Conservation (phyloP, 2,888 invertebrate species). For the Tachystola acroxantha region DNA sequence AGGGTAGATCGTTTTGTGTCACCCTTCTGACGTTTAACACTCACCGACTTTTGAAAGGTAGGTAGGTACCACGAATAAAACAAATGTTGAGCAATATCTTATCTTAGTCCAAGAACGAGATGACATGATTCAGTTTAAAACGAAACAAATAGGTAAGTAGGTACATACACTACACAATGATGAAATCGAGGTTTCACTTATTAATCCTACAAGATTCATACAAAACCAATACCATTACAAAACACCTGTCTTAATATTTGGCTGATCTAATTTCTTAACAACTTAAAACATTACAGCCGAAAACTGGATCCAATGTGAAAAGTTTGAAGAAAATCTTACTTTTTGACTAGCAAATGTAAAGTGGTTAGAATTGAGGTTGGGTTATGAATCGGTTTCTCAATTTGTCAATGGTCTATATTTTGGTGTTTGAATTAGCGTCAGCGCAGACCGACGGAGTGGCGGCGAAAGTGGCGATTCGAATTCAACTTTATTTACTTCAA, state of each 20-base stretch:
- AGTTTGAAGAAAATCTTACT: not conserved
- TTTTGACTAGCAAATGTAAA: slow-evolving; percentile 3
- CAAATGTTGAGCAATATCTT: slow-evolving; percentile 10
- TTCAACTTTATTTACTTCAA: too few species aligned
- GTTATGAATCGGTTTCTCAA: slow-evolving; percentile 19
- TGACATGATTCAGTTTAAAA: slow-evolving; percentile 21
- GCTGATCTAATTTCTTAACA: slow-evolving; percentile 31
- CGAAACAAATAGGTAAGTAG: slow-evolving; percentile 14
- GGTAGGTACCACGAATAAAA: not conserved
- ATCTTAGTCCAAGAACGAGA: slow-evolving; percentile 12
- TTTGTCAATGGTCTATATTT: slow-evolving; percentile 18
- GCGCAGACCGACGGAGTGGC: too few species aligned
- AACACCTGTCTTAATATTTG: slow-evolving; percentile 34
- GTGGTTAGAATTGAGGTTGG: slow-evolving; percentile 11
- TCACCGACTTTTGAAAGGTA: too few species aligned
- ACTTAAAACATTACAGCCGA: slow-evolving; percentile 14
- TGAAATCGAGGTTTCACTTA: slow-evolving; percentile 32
- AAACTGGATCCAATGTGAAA: not conserved
- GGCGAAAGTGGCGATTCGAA: too few species aligned
- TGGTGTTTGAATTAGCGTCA: too few species aligned
- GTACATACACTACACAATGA: slow-evolving; percentile 28
- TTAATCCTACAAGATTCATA: slow-evolving; percentile 15
- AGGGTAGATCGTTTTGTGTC: too few species aligned
- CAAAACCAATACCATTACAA: slow-evolving; percentile 20
- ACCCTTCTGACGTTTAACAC: too few species aligned